Percentiles rank a stretch among this genome's conserved stretches.
These are phyloP conservation scores for Nematopogon swammerdamellus DNA, from an alignment of 2,888 invertebrate genomes.

Conservation along the genomic window DNA sequence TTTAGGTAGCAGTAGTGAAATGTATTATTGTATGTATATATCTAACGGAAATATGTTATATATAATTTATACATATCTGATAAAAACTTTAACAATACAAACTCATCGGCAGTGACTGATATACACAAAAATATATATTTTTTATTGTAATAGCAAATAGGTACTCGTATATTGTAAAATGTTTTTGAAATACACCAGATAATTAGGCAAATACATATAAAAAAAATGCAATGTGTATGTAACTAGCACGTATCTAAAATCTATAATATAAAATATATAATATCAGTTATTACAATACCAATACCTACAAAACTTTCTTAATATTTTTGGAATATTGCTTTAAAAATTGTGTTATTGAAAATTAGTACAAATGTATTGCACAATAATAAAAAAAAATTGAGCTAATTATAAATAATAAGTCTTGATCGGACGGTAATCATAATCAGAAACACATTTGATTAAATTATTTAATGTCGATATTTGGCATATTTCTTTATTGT, in stretches of 20 bases:
- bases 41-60: conserved; percentile 18
- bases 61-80: conserved; percentile 13
- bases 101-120: conserved; percentile 7
- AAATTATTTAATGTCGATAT: too few species aligned
- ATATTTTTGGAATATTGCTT: too few species aligned
- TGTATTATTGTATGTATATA: conserved; percentile 5
- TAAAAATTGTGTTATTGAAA: too few species aligned
- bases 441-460: too few species aligned
- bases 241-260: conserved; percentile 20
- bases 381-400: too few species aligned
- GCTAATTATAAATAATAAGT: too few species aligned
- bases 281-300: too few species aligned
- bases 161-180: conserved; percentile 18
- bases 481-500: too few species aligned
- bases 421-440: too few species aligned
- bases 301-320: too few species aligned
- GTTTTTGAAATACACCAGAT: conserved; percentile 24
- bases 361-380: too few species aligned
- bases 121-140: conserved; percentile 21
- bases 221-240: conserved; percentile 15
- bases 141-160: conserved; percentile 23
- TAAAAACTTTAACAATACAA: too few species aligned
- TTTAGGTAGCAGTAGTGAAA: neutral
- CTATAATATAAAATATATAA: conserved; percentile 36
- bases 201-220: conserved; percentile 27